Evolutionary conservation across 2,113 vertebrate genomes (phyloP).

Genomic region (Raja brachyura): DNA sequence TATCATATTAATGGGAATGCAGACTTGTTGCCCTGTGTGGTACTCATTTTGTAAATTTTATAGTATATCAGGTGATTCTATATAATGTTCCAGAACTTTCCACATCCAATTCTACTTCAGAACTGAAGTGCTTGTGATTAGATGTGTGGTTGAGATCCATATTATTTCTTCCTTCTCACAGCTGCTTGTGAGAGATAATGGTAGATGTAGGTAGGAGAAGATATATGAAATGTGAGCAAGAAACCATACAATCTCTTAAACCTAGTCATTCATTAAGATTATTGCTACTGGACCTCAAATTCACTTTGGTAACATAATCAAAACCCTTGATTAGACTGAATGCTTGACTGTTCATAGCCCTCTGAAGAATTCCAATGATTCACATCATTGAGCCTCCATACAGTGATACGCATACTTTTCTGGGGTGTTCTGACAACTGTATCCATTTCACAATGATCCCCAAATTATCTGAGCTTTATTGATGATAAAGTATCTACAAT

Average conservation of each 20-base stretch:
- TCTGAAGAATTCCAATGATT: not conserved
- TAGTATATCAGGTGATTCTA: not conserved
- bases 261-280: not conserved
- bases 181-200: not conserved
- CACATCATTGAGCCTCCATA: not conserved
- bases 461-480: not conserved
- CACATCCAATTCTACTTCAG: not conserved
- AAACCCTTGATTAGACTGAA: not conserved
- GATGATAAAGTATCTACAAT: not conserved
- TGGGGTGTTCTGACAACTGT: not conserved
- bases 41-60: not conserved
- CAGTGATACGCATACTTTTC: not conserved
- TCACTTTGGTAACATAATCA: not conserved
- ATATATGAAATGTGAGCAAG: not conserved
- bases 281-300: not conserved
- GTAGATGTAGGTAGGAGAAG: not conserved
- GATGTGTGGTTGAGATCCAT: not conserved
- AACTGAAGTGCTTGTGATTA: not conserved
- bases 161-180: too few species aligned
- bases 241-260: not conserved
- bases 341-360: not conserved
- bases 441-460: not conserved
- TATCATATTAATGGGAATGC: not conserved
- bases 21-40: not conserved
- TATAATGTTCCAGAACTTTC: not conserved